Base-by-base conservation (phyloP, 2,113 vertebrate species). In the Notothenia rossii region DNA sequence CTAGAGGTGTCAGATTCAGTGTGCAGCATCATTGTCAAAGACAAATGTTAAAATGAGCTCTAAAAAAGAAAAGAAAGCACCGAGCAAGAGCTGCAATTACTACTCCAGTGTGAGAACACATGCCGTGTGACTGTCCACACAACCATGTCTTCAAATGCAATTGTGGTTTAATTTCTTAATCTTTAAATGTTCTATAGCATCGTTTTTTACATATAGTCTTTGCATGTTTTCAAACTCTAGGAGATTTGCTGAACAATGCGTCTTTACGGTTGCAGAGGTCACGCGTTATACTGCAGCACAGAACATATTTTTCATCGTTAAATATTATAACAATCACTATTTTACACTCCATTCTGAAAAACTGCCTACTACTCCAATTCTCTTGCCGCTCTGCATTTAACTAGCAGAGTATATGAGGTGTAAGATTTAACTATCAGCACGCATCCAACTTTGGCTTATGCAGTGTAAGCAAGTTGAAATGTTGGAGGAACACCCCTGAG, bases 1-100 rank as follows among this genome's bases (percentile, higher is more conserved):
- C 86, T 82, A 84, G 79, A 82, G 77, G 72, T 73, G 82, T 89
- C 87, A 75, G 72, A 89, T 90, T 90, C 88, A 79, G 71, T 18
- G 74, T 69, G 72, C 76, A 72, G 79, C 49, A 58, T 85, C 72
- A 72, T 78, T 85, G 88, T 82, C 63, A 84, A 81, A 86, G 86
- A 88, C 79, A 85, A 82, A 91, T 88, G 72, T 88, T 83, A 72
- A 80, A 88, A 89, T 55, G 74, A 86, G 82, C 81, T 91, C 90
- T 89, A 91, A 68, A 72, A 61, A 87, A 74, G 82, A 58, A 53
- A 7, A 36, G 15, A 4, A 45, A 65, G 49, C 68, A 58, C 40
- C 0, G 36, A 82, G 63, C 74, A 36, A 18, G 55, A 55, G 55
- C 13, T 7, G 36, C 25, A 78, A 72, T 3, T 8, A 59, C 65